phyloP scores from a whole-genome alignment of 2,797 vertebrate genomes.

The Pelodytes ibericus region DNA sequence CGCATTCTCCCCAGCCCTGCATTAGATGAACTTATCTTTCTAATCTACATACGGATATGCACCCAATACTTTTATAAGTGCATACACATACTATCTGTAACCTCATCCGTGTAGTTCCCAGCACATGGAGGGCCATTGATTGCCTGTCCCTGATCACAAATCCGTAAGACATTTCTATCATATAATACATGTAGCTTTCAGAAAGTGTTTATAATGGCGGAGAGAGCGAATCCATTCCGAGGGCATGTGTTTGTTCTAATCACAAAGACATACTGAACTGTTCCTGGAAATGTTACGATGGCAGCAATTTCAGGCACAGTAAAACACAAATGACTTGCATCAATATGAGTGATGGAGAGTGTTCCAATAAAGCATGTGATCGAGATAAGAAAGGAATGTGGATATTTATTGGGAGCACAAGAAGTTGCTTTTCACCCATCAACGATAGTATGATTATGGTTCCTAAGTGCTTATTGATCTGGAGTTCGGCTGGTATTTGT shows the following conservation, averaged over 20 bases:
- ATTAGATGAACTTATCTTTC: no score
- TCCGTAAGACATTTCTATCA: neutral
- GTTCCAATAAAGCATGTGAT: neutral
- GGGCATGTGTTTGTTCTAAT: neutral
- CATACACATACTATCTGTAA: no score
- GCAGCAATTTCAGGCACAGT: neutral
- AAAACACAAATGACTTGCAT: neutral
- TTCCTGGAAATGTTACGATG: neutral
- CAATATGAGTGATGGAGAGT: neutral
- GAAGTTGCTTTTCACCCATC: constrained; percentile 14
- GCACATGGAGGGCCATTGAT: no score
- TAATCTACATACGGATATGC: no score
- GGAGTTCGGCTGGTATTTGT: constrained; percentile 29
- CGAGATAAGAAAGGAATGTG: neutral
- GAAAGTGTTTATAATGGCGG: no score
- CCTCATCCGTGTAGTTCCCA: no score
- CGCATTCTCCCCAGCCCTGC: no score
- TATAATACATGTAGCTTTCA: no score
- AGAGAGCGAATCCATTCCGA: neutral
- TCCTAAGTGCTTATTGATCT: constrained; percentile 54
- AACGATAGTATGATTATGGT: constrained; percentile 44
- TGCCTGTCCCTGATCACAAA: neutral
- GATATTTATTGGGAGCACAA: neutral
- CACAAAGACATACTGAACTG: neutral
- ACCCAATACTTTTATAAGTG: no score